A percentile compares a stretch with the other conserved stretches of the same genome.
Evolutionary conservation across 2,888 invertebrate genomes (phyloP).

Genomic region (Trissolcus brochymenae): DNA sequence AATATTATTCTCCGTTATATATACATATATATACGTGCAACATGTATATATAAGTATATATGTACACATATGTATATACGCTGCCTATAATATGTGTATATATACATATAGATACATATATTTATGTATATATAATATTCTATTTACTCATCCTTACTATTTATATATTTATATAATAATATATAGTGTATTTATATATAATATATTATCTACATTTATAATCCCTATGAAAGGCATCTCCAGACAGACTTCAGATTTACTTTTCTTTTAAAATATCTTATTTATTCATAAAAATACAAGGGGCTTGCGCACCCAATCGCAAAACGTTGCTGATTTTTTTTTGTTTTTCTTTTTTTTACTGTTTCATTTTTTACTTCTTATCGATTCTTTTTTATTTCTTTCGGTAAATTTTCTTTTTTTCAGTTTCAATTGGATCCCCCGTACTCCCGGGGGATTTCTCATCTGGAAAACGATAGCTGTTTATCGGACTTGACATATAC

Average conservation of each 20-base stretch:
- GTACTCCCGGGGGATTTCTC: slow-evolving; percentile 7
- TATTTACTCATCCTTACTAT: slow-evolving; percentile 68
- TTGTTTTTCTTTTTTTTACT: slow-evolving; percentile 21
- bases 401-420: background rate
- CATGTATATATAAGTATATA: slow-evolving; percentile 40
- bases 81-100: slow-evolving; percentile 17
- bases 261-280: slow-evolving; percentile 76
- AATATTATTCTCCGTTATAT: slow-evolving; percentile 72
- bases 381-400: slow-evolving; percentile 15
- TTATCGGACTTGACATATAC: slow-evolving; percentile 57
- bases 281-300: slow-evolving; percentile 77
- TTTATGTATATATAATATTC: slow-evolving; percentile 67
- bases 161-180: slow-evolving; percentile 69
- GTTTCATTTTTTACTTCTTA: slow-evolving; percentile 13
- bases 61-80: slow-evolving; percentile 30
- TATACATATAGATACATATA: slow-evolving; percentile 56
- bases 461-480: slow-evolving; percentile 57
- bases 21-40: slow-evolving; percentile 64
- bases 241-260: slow-evolving; percentile 77
- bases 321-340: slow-evolving; percentile 55
- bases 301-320: slow-evolving; percentile 63
- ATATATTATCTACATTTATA: slow-evolving; percentile 76
- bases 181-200: slow-evolving; percentile 76
- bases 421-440: background rate
- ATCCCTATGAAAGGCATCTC: slow-evolving; percentile 77